Evolutionary conservation across 2,888 invertebrate genomes (phyloP), one percentile per base, ranked within the genome.

Genomic region (Aporophyla lueneburgensis): DNA sequence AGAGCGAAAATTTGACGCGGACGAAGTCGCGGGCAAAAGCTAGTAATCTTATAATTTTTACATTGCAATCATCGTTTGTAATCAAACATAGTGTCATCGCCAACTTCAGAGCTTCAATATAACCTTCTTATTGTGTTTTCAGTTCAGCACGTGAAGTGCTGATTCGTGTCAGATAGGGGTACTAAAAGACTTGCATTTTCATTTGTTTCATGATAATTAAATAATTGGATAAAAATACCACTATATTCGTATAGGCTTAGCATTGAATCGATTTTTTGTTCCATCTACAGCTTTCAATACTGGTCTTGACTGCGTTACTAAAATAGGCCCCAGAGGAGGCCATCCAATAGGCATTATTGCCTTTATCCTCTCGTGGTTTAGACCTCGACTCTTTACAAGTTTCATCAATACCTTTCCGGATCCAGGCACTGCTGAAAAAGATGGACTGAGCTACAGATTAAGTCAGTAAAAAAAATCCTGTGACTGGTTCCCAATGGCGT

Each of bases 271-370:
- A 19, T 56, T 14, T 61, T 19, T 54, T 49, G 16, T 46, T 24
- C 33, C 21, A 59, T n/a, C 5, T 24, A 10, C 7, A 24, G 9
- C 5, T 51, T 54, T 43, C 9, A 53, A 21, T 27, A 33, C 1
- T 40, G 43, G 4, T 49, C 14, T 56, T 33, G 27, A 14, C 4
- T 16, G 27, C 49, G 46, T 53, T 62, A 24, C 1, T 24, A 67
- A 49, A 14, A 78, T 6, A 21, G 76, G 76, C 1, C 84, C 84
- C 46, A 83, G 19, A 5, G 80, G 84, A 24, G 83, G 83, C 80
- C 80, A 83, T 43, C 83, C 83, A 21, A 21, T 2, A 16, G 83
- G 80, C 63, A 83, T 83, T 4, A 83, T 4, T 0, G 12, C 9
- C 12, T 10, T 68, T 46, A 72, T 21, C 54, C 72, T 82, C 14